Conservation (phyloP, 2,113 vertebrate species). For the Periophthalmodon schlosseri region DNA sequence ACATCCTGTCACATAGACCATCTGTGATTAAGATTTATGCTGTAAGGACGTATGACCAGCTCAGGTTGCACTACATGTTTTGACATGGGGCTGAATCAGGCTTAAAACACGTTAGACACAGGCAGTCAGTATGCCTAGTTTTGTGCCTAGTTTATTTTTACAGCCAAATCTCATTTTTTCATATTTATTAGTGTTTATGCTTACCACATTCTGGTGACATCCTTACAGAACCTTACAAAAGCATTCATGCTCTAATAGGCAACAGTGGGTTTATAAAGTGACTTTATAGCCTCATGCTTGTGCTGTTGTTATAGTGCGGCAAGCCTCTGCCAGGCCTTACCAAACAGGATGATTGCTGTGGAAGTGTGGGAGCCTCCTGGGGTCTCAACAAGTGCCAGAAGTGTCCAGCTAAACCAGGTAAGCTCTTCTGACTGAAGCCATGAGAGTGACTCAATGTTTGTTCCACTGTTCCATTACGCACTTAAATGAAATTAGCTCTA, state of each 20-base stretch:
- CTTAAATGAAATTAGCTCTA: constrained; percentile 29
- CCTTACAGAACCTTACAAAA: constrained; percentile 11
- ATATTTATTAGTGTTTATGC: background rate
- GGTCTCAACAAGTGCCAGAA: constrained; percentile 84
- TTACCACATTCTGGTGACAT: background rate
- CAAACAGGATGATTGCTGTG: constrained; percentile 92
- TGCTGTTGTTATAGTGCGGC: constrained; percentile 82
- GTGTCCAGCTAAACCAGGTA: constrained; percentile 91
- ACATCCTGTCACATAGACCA: constrained; percentile 7
- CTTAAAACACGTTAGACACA: constrained; percentile 12
- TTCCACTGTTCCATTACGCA: constrained; percentile 27
- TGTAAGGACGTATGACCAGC: constrained; percentile 49
- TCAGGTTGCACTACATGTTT: constrained; percentile 43
- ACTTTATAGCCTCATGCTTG: constrained; percentile 51
- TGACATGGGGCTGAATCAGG: constrained; percentile 27
- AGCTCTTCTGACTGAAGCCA: constrained; percentile 46
- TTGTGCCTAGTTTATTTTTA: constrained; percentile 10
- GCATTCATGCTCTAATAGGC: constrained; percentile 38
- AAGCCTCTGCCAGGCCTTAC: constrained; percentile 88
- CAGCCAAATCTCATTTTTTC: constrained; percentile 30
- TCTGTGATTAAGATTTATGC: constrained; percentile 45
- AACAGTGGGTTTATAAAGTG: constrained; percentile 32
- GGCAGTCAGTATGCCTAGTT: background rate
- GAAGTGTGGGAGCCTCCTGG: constrained; percentile 92
- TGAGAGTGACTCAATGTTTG: constrained; percentile 19